Conservation (phyloP, 2,888 invertebrate genomes). For the Hybos culiciformis region DNA sequence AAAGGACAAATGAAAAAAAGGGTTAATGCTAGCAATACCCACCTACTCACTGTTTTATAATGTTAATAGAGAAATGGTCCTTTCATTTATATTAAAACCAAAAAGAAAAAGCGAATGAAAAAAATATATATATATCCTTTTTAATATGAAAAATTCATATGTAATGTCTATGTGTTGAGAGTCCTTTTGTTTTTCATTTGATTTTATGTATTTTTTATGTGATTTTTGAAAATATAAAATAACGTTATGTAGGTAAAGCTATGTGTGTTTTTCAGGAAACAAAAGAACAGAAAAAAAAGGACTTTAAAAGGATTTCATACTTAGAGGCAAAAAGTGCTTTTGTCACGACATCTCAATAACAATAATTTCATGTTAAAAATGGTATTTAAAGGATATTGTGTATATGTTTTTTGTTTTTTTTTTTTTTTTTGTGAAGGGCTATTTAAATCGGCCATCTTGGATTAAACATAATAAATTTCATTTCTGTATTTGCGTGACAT, state of each 20-base stretch:
- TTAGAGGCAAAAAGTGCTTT: slow-evolving; percentile 14
- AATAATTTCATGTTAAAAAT: no score
- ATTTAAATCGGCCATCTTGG: slow-evolving; percentile 18
- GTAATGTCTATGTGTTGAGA: not conserved
- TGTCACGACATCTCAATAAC: slow-evolving; percentile 14
- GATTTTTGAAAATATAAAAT: no score
- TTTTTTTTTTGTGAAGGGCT: slow-evolving; percentile 15
- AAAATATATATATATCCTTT: not conserved
- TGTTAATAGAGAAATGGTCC: not conserved
- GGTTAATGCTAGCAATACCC: not conserved
- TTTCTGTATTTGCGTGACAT: no score
- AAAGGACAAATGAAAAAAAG: not conserved
- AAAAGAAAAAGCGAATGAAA: not conserved
- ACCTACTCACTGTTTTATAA: not conserved
- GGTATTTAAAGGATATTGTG: no score
- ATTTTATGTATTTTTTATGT: not conserved
- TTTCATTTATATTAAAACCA: not conserved
- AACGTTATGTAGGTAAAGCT: no score
- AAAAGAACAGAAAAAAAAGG: not conserved
- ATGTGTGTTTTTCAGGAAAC: not conserved
- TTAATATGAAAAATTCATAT: no score
- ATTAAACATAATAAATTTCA: no score
- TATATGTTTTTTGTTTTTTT: no score
- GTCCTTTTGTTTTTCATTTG: not conserved
- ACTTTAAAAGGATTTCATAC: slow-evolving; percentile 2